Evolutionary conservation across 2,888 invertebrate genomes (phyloP).

Genomic region (Hypolimnas misippus): DNA sequence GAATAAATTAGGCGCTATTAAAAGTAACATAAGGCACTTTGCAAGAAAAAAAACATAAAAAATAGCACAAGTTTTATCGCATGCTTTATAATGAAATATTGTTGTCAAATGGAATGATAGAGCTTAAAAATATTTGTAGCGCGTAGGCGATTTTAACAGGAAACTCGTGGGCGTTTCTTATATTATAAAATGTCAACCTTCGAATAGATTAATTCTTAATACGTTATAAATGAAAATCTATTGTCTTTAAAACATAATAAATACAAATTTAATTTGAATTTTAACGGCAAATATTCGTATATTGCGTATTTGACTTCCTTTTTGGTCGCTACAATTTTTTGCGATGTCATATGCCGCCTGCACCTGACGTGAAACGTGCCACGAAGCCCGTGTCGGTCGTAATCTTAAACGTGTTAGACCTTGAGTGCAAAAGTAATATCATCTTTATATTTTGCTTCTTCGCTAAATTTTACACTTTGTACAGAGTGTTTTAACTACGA

Average conservation of each 20-base stretch:
- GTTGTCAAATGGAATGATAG: constrained; percentile 19
- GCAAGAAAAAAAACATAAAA: not conserved
- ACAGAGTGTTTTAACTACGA: not conserved
- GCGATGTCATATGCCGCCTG: constrained; percentile 58
- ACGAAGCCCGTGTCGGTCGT: constrained; percentile 17
- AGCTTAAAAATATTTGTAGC: constrained; percentile 13
- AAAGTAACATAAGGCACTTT: too few species aligned
- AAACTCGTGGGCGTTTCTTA: constrained; percentile 53
- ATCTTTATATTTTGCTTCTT: not conserved
- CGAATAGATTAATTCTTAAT: constrained; percentile 3
- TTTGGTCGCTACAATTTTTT: constrained; percentile 47
- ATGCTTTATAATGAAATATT: constrained; percentile 8
- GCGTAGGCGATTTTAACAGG: constrained; percentile 44
- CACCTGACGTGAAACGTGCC: constrained; percentile 65
- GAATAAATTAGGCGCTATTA: too few species aligned
- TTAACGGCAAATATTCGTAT: not conserved
- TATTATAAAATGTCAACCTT: constrained; percentile 24
- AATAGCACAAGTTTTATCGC: not conserved
- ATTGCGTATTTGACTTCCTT: constrained; percentile 34
- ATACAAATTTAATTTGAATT: not conserved
- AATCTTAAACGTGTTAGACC: constrained; percentile 9
- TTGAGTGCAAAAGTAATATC: not conserved
- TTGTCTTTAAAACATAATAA: not conserved
- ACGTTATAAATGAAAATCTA: constrained; percentile 10
- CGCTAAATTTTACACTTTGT: not conserved